Base-by-base conservation (phyloP, 2,888 invertebrate species). In the Scaptomyza polygonia region DNA sequence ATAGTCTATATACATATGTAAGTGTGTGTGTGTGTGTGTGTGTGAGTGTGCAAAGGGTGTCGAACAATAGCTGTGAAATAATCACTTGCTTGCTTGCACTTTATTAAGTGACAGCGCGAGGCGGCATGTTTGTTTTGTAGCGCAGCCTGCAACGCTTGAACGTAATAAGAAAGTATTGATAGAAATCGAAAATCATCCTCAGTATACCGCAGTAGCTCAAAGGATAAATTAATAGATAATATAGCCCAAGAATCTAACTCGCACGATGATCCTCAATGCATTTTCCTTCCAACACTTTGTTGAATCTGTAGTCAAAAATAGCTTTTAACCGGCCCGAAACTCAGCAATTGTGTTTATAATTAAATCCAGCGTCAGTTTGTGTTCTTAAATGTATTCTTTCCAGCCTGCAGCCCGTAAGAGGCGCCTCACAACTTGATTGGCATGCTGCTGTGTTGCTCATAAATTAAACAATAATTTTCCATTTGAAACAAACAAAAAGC, bases 41-140 rank as follows among this genome's bases (percentile, higher is more conserved):
- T 53, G 47, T 27, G 39, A 44, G 47, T 47, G 51, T 43, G 30
- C 9, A 21, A 43, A 11, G 57, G 47, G 77, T 63, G 79, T 67
- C 72, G 75, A 80, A 81, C 81, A 81, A 81, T 72, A 83, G 86
- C 78, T 83, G 78, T 86, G 84, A 81, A 86, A 81, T 86, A 81
- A 86, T 86, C 81, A 81, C 81, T 81, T 83, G 86, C 75, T 80
- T 77, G 86, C 83, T 83, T 83, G 75, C 82, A 83, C 81, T 86
- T 86, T 86, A 81, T 83, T 83, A 86, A 84, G 70, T 70, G 76
- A 62, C 47, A 44, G 47, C 7, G 52, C 36, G 42, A 27, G 30
- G 12, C 34, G 48, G 68, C 44, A 61, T 68, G 64, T 49, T 65
- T 18, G 32, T 44, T 64, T 51, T 39, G 14, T 14, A 16, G 42